These are phyloP conservation scores for Tricholauxania praeusta DNA, from an alignment of 2,888 invertebrate genomes.

Conservation along the genomic window DNA sequence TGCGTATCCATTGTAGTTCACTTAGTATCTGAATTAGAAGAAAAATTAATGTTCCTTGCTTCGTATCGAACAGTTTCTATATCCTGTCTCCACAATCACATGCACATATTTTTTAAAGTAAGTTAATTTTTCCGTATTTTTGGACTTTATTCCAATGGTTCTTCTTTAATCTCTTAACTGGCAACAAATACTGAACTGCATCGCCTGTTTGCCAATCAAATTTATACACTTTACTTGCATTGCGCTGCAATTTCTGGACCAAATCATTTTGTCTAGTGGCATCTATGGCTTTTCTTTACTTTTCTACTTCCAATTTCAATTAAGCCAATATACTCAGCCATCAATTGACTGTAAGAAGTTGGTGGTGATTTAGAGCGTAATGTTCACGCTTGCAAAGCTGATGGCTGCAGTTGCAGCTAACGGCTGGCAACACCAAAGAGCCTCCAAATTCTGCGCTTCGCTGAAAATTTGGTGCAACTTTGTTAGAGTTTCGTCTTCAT, in stretches of 20 bases:
- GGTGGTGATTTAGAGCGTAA: conserved; percentile 61
- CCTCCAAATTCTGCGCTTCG: conserved; percentile 50
- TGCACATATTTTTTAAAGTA: conserved; percentile 11
- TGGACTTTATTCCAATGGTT: not conserved
- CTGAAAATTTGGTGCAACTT: conserved; percentile 63
- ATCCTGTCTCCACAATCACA: too few relatives aligned
- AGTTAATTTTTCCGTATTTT: not conserved
- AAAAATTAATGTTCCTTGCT: conserved; percentile 15
- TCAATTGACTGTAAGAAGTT: conserved; percentile 14
- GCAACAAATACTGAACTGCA: conserved; percentile 60
- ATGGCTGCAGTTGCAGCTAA: not conserved
- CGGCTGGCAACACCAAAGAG: too few relatives aligned
- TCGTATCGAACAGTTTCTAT: too few relatives aligned
- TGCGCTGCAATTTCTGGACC: conserved; percentile 38
- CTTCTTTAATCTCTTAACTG: conserved; percentile 12
- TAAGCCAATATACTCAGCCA: conserved; percentile 20
- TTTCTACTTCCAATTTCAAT: conserved; percentile 28
- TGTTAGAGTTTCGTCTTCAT: conserved; percentile 7
- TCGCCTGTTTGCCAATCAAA: conserved; percentile 53
- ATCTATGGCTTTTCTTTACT: conserved; percentile 30
- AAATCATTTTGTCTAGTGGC: conserved; percentile 17
- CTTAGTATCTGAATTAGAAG: not conserved
- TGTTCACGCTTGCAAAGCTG: conserved; percentile 52
- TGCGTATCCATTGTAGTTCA: conserved; percentile 1
- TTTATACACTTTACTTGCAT: conserved; percentile 59